Evolutionary conservation across 1,140 invertebrate species (phyloP), one percentile per base, ranked within the genome.

Genomic region (Agrypnia vestita): DNA sequence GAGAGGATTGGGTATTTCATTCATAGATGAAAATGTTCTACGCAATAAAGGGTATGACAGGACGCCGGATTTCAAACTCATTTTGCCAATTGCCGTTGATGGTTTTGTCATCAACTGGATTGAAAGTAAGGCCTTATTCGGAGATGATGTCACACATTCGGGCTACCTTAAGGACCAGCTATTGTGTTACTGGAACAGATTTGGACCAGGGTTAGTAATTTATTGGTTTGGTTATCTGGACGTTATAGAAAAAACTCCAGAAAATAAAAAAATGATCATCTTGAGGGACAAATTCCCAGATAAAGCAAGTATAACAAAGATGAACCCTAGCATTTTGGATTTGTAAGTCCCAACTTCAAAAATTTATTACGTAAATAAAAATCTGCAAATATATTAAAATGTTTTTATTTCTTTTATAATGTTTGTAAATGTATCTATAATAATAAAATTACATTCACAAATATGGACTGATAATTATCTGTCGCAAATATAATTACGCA

Each of bases 171-270:
- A 94, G 85, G 94, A 97, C 85, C 97, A 99, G 86, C 94, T 95
- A 82, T 91, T 93, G 81, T 96, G 95, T 85, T 99, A 99, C 86
- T 97, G 95, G 94, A 98, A 98, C 88, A 92, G 96, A 84, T 99
- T 98, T 92, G 97, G 97, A 4, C 93, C 96, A 13, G 97, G 97
- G 3, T 90, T 98, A 75, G 96, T 98, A 3, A 98, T 99, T 83
- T 99, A 98, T 86, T 99, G 97, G 97, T 97, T 97, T 91, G 97
- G 97, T 19, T 98, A 94, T 86, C 88, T 97, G 13, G 95, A 97
- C 83, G 87, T 84, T 0, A 84, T 90, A 53, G 86, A 90, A 75
- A 84, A 84, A 0, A 89, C 85, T n/a, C 85, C 87, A 19, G 89
- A 90, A 86, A 86, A 87, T 11, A 89, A 89, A 69, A 88, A 87